Percentiles rank a stretch among this genome's conserved stretches.
These are phyloP conservation scores for Phacellophora camtschatica DNA, from an alignment of 30 jellyfish, hydroid and myxozoan species.

Conservation along the genomic window DNA sequence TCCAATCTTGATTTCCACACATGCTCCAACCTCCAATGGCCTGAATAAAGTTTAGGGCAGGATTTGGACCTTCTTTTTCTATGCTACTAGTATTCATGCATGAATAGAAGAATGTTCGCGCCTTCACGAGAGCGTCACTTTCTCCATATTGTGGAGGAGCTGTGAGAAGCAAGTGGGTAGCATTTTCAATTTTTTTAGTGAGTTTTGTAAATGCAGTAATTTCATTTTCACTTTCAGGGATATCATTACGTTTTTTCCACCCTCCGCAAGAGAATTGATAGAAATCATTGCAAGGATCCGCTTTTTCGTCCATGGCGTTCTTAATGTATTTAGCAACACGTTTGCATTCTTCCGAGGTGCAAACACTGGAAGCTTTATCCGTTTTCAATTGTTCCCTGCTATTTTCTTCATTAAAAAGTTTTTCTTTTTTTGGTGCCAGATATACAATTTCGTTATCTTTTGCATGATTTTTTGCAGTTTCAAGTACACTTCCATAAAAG, in stretches of 20 bases:
- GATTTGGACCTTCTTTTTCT: constrained; percentile 73
- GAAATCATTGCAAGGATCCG: constrained; percentile 92
- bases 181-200: constrained; percentile 83
- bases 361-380: constrained; percentile 1
- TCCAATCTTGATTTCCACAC: constrained; percentile 72
- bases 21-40: constrained; percentile 83
- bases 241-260: constrained; percentile 73
- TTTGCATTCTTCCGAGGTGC: constrained; percentile 73
- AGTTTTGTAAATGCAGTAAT: constrained; percentile 90
- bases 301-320: constrained; percentile 58
- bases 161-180: constrained; percentile 64
- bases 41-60: constrained; percentile 83
- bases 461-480: constrained; percentile 34
- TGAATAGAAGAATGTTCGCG: constrained; percentile 76
- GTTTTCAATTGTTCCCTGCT: background rate
- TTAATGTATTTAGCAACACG: constrained; percentile 69
- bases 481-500: constrained; percentile 45
- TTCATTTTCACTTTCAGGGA: constrained; percentile 95
- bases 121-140: constrained; percentile 87
- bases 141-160: constrained; percentile 76
- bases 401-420: constrained; percentile 12
- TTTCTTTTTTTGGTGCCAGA: background rate
- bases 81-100: constrained; percentile 79
- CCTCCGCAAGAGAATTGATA: constrained; percentile 95
- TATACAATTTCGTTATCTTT: constrained; percentile 20